Conservation (phyloP, 2,797 vertebrate species). For the Sternarchorhynchus goeldii region DNA sequence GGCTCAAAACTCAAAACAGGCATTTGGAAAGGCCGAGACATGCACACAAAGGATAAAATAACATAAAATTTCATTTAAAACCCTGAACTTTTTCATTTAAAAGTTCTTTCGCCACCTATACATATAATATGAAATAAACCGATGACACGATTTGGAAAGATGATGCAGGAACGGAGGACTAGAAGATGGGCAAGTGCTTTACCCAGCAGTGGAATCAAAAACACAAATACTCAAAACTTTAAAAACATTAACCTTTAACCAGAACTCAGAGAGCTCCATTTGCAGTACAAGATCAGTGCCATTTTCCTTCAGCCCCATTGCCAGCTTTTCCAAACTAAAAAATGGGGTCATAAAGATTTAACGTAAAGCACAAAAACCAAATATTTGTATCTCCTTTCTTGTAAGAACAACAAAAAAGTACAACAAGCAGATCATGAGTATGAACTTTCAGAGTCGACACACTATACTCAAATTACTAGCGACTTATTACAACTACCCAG, state of each 20-base stretch:
- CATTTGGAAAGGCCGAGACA: conserved; percentile 70
- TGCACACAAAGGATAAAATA: conserved; percentile 72
- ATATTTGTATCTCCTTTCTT: too few relatives aligned
- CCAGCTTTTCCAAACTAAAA: not conserved
- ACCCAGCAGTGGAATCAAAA: not conserved
- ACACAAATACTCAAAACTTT: not conserved
- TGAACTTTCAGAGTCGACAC: too few relatives aligned
- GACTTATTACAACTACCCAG: too few relatives aligned
- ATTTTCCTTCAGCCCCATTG: not conserved
- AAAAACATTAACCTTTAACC: not conserved
- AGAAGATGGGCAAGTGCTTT: not conserved
- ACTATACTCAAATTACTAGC: too few relatives aligned
- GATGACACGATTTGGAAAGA: conserved; percentile 63
- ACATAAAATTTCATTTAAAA: conserved; percentile 73
- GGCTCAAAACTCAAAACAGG: conserved; percentile 77
- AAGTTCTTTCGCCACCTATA: conserved; percentile 61
- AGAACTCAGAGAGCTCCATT: not conserved
- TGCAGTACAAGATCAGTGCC: not conserved
- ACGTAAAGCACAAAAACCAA: too few relatives aligned
- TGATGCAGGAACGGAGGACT: conserved; percentile 60
- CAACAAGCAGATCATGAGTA: too few relatives aligned
- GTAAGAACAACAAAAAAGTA: too few relatives aligned
- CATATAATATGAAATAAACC: conserved; percentile 63
- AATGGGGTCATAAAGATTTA: too few relatives aligned
- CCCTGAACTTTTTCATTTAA: conserved; percentile 66